These are phyloP conservation scores for Dryobota labecula DNA, from an alignment of 2,888 invertebrate species.

Conservation along the genomic window DNA sequence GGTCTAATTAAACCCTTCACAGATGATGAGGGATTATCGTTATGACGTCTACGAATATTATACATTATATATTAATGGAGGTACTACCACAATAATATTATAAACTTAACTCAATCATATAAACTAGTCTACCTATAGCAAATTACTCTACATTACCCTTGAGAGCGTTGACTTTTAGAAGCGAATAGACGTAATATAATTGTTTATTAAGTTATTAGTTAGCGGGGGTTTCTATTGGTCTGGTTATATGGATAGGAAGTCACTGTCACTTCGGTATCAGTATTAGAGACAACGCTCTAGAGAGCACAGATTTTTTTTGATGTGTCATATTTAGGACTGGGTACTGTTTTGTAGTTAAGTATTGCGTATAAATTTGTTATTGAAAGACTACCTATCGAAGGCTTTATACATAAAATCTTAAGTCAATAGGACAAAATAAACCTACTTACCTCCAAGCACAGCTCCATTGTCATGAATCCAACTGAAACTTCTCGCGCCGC, in stretches of 20 bases:
- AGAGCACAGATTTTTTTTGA: background rate
- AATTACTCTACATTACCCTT: background rate
- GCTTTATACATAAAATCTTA: background rate
- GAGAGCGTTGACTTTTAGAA: slow-evolving; percentile 9
- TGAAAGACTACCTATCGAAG: background rate
- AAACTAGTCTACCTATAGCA: slow-evolving; percentile 30
- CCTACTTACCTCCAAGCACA: background rate
- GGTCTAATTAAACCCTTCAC: slow-evolving; percentile 3
- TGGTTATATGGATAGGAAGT: background rate
- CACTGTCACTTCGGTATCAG: too few relatives aligned
- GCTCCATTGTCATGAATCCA: background rate
- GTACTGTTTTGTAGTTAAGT: background rate
- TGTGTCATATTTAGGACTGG: background rate
- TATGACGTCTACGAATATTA: slow-evolving; percentile 19
- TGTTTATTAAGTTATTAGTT: slow-evolving; percentile 3
- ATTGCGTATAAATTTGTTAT: background rate
- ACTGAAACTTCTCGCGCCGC: background rate
- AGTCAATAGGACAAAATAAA: slow-evolving; percentile 7
- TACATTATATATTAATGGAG: slow-evolving; percentile 14
- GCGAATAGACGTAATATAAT: background rate
- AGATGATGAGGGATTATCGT: slow-evolving; percentile 30
- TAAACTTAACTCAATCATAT: slow-evolving; percentile 20
- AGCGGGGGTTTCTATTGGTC: background rate
- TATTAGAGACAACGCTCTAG: background rate
- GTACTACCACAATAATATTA: slow-evolving; percentile 1